These are phyloP conservation scores for Osmoderma eremita DNA, from an alignment of 2,888 invertebrate species.

Conservation along the genomic window DNA sequence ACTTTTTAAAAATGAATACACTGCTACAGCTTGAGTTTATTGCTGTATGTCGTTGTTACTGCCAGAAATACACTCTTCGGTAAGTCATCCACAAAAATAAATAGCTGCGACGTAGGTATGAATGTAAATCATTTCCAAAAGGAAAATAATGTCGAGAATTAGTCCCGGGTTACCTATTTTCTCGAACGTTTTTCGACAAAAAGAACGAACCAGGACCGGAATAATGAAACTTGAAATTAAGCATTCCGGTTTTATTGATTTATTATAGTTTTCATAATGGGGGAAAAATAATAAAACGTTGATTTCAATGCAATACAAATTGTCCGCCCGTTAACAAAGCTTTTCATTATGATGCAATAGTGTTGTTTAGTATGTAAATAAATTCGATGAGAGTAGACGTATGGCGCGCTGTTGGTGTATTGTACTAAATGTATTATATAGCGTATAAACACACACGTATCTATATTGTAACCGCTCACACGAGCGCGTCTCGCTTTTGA, in stretches of 20 bases:
- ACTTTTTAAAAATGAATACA: too few relatives aligned
- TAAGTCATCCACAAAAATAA: too few relatives aligned
- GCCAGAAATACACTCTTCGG: too few relatives aligned
- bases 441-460: neutral
- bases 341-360: slow-evolving; percentile 31
- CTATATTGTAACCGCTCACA: too few relatives aligned
- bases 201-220: neutral
- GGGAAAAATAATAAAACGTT: slow-evolving; percentile 31
- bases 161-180: too few relatives aligned
- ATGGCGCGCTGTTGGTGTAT: slow-evolving; percentile 8
- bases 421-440: slow-evolving; percentile 10
- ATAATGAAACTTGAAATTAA: slow-evolving; percentile 29
- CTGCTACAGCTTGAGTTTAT: too few relatives aligned
- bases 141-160: too few relatives aligned
- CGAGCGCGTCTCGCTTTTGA: slow-evolving; percentile 8
- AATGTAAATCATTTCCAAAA: too few relatives aligned
- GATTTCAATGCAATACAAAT: slow-evolving; percentile 32
- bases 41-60: too few relatives aligned
- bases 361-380: slow-evolving; percentile 37
- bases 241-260: slow-evolving; percentile 27
- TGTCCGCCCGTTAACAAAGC: slow-evolving; percentile 32
- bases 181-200: too few relatives aligned
- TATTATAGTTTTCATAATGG: slow-evolving; percentile 26
- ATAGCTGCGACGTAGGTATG: too few relatives aligned
- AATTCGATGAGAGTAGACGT: slow-evolving; percentile 28